Evolutionary conservation across 2,113 vertebrate genomes (phyloP), one percentile per base, ranked within the genome.

Genomic region (Murina feae): DNA sequence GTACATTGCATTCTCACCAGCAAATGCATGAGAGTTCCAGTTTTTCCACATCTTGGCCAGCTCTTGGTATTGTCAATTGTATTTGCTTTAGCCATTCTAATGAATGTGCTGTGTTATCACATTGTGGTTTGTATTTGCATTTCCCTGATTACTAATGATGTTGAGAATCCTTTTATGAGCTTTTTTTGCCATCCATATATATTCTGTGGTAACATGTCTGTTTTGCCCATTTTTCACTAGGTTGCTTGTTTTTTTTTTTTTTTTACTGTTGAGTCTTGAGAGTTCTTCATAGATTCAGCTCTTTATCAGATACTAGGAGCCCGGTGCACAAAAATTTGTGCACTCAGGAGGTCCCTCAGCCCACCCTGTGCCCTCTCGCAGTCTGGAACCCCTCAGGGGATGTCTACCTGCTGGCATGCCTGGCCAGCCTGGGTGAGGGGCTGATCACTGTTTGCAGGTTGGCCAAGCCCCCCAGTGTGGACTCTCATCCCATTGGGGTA

Each of bases 71-170:
- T 84, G 76, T 87, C 66, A 58, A 44, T 17, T 92, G 35, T 87
- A 58, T 51, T 87, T 16, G 55, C 86, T 86, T 91, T 87, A 91
- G 60, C 21, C 28, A 91, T 92, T 87, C 58, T 92, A 91, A 96
- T 53, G 51, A 96, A 84, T 87, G 16, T 89, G 10, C 51, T 82
- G 5, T 68, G 25, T 14, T 58, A 94, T 83, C 28, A 65, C 35
- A 86, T 16, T 60, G 42, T 84, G 42, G 63, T 93, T 90, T 91
- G 87, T 88, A 88, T 49, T 84, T 90, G 49, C 2, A 83, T 66
- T 91, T 93, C 21, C 1, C 30, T 91, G 83, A 83, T 75, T 13
- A 91, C 11, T 69, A 96, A 58, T 76, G 17, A 60, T n/a, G 5
- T 32, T 87, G 44, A 94, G 11, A 11, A 92, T 53, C 58, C 55